Percentiles rank a stretch among this genome's conserved stretches.
Evolutionary conservation across 2,797 vertebrate species (phyloP).

Genomic region (Florisuga fusca): DNA sequence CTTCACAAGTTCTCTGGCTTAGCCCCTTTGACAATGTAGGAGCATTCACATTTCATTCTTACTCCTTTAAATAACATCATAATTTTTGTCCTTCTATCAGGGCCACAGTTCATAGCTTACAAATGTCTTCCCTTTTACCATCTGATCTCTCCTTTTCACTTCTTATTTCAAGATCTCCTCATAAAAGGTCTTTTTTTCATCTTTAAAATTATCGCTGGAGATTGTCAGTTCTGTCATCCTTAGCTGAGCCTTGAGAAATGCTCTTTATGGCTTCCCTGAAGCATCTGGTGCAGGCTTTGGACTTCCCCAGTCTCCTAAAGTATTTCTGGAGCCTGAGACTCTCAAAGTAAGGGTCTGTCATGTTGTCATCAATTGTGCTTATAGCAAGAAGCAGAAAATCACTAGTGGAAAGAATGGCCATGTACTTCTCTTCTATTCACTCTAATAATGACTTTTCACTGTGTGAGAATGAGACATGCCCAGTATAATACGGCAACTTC

Average conservation of each 20-base stretch:
- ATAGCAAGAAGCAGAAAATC: background rate
- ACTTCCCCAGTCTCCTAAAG: background rate
- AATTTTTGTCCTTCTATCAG: background rate
- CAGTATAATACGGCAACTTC: background rate
- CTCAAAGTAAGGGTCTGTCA: background rate
- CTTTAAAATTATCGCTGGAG: background rate
- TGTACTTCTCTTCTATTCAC: rapidly evolving
- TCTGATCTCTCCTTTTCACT: background rate
- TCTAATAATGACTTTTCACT: background rate
- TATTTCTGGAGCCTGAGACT: background rate
- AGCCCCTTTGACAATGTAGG: background rate
- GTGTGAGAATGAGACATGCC: background rate
- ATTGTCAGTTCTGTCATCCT: background rate
- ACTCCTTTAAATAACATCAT: background rate
- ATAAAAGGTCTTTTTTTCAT: background rate
- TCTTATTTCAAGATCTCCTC: slow-evolving; percentile 9
- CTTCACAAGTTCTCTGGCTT: background rate
- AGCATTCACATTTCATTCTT: background rate
- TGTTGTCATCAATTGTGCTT: background rate
- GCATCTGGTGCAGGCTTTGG: background rate
- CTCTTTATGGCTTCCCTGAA: background rate
- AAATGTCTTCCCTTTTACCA: background rate
- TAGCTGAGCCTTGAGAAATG: background rate
- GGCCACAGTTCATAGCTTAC: slow-evolving; percentile 7
- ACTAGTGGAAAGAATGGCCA: background rate